These are phyloP conservation scores for Chesias legatella DNA, from an alignment of 2,888 invertebrate genomes.

Conservation along the genomic window DNA sequence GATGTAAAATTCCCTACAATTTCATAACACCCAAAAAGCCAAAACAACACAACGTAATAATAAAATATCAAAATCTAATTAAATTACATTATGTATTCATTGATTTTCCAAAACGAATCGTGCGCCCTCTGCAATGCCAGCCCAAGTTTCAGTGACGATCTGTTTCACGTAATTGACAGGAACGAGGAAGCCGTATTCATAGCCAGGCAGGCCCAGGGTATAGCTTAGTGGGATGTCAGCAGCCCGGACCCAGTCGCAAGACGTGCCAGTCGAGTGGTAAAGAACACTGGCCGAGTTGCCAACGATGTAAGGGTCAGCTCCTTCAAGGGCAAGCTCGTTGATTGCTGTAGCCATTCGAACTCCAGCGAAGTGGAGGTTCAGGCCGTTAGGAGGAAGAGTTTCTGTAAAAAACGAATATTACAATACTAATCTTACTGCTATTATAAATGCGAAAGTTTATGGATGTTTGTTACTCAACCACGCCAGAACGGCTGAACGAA, in stretches of 20 bases:
- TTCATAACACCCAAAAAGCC: too few relatives aligned
- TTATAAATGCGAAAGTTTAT: too few relatives aligned
- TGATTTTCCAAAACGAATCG: conserved; percentile 40
- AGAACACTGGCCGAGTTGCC: conserved; percentile 79
- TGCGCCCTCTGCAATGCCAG: conserved; percentile 71
- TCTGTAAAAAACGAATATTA: conserved; percentile 37
- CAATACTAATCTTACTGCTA: neutral
- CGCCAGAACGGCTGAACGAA: too few relatives aligned
- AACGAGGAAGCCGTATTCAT: conserved; percentile 78
- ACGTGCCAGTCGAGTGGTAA: conserved; percentile 83
- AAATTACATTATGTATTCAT: conserved; percentile 13
- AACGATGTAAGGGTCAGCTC: conserved; percentile 68
- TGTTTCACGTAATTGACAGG: conserved; percentile 75
- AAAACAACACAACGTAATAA: too few relatives aligned
- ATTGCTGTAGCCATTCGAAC: conserved; percentile 67
- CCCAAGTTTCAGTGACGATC: conserved; percentile 82
- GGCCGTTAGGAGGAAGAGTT: conserved; percentile 74
- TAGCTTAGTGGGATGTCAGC: conserved; percentile 81
- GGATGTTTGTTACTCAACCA: too few relatives aligned
- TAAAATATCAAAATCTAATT: too few relatives aligned
- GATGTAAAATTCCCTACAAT: too few relatives aligned
- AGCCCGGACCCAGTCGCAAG: conserved; percentile 84
- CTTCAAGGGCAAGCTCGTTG: conserved; percentile 56
- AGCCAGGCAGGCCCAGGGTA: conserved; percentile 84
- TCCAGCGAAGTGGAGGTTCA: conserved; percentile 64